Conservation (phyloP, 2,888 invertebrate genomes). For the Pheosia gnoma region DNA sequence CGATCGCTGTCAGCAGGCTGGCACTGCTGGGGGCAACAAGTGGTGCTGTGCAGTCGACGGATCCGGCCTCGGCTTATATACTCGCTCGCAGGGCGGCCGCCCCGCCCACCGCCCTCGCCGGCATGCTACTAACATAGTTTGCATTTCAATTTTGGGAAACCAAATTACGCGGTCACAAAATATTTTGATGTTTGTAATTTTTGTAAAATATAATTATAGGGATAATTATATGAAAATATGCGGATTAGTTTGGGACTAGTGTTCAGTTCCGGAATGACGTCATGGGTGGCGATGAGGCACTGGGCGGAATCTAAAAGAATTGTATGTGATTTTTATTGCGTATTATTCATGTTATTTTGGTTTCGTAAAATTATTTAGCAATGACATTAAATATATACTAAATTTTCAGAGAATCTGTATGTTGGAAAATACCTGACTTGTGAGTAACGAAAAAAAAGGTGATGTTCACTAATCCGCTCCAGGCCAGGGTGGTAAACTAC, state of each 20-base stretch:
- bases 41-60: conserved; percentile 77
- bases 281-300: not conserved
- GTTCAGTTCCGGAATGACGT: not conserved
- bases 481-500: too few relatives aligned
- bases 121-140: conserved; percentile 72
- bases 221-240: not conserved
- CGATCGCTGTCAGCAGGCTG: conserved; percentile 62
- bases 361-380: too few relatives aligned
- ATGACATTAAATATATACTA: too few relatives aligned
- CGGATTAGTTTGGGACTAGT: not conserved
- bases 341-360: not conserved
- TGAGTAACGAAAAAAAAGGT: too few relatives aligned
- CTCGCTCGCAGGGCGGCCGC: conserved; percentile 42
- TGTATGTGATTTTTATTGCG: not conserved
- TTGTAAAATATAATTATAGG: not conserved
- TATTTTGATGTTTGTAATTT: conserved; percentile 16
- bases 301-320: not conserved
- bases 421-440: too few relatives aligned
- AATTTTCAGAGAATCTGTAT: too few relatives aligned
- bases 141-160: conserved; percentile 71
- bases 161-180: conserved; percentile 50
- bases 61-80: conserved; percentile 73
- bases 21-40: conserved; percentile 69
- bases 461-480: too few relatives aligned
- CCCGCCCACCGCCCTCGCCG: conserved; percentile 72